Conservation (phyloP, 2,113 vertebrate species). For the Tragelaphus imberbis region DNA sequence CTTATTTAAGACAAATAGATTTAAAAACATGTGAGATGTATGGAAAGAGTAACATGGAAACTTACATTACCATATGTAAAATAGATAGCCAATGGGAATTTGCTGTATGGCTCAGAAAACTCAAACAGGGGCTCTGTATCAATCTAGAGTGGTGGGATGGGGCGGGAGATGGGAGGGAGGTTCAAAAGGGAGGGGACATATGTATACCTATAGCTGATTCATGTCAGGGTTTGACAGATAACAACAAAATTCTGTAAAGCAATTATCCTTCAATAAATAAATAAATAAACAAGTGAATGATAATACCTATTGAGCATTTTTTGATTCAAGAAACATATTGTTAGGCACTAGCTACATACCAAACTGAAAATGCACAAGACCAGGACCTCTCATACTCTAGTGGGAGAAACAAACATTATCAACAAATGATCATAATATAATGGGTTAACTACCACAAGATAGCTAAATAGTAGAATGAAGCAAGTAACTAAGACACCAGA, state of each 20-base stretch:
- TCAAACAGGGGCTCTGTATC: not conserved
- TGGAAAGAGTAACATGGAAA: not conserved
- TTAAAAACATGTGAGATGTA: not conserved
- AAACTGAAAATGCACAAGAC: not conserved
- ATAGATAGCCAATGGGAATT: not conserved
- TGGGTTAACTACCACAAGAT: not conserved
- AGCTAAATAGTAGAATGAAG: not conserved
- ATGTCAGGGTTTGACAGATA: not conserved
- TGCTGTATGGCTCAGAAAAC: not conserved
- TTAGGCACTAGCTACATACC: not conserved
- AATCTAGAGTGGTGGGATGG: not conserved
- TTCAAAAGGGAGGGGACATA: not conserved
- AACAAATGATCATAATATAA: not conserved
- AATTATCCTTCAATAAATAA: not conserved
- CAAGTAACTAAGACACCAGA: not conserved
- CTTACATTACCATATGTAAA: not conserved
- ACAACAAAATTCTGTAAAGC: not conserved
- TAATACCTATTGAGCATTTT: not conserved
- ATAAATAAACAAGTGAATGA: not conserved
- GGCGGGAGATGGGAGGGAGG: not conserved
- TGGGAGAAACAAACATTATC: not conserved
- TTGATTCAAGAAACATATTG: not conserved
- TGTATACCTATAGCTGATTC: not conserved
- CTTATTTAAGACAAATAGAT: not conserved
- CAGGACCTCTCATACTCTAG: not conserved